Base-by-base conservation (phyloP, 2,888 invertebrate genomes). In the Diarsia dahlii region DNA sequence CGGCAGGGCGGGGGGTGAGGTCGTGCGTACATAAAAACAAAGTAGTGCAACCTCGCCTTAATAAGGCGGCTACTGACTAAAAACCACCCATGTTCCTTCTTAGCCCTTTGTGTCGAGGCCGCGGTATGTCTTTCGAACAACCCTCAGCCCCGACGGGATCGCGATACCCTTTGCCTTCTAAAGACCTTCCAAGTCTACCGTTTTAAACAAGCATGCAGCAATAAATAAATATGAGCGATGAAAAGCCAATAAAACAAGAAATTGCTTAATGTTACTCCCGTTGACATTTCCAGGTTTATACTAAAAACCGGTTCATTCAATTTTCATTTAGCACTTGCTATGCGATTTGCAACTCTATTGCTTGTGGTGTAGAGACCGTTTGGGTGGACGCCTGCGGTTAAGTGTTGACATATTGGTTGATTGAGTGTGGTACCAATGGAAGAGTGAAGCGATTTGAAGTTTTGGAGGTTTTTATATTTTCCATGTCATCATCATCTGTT, bases 271-370 rank as follows among this genome's bases (percentile, higher is more conserved):
- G 63, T 66, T 65, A 77, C 45, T 50, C 73, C 23, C 52, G 77
- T 79, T 85, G 86, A 81, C 78, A 86, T 86, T 86, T 79, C 67
- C 80, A 78, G 65, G 62, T 50, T n/a, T 60, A 65, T 69, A 74
- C 63, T 73, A 66, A 84, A 66, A 66, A 76, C 85, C n/a, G 68
- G 81, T 79, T 68, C 10, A 54, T 72, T 64, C 34, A 71, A 76
- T 80, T 76, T 76, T 80, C 80, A 66, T 72, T 71, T 46, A 46
- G 12, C n/a, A 34, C 1, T 48, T 60, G 77, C n/a, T 66, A 8
- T n/a, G 18, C 66, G 52, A 78, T 73, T 79, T 48, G 75, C 13
- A n/a, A 65, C 74, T 56, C 70, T 85, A 81, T 78, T 46, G 2
- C 12, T 28, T 39, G 9, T 3, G 0, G 0, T 0, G 3, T 85